Base-by-base conservation (phyloP, 2,888 invertebrate genomes). In the Cosmia pyralina region DNA sequence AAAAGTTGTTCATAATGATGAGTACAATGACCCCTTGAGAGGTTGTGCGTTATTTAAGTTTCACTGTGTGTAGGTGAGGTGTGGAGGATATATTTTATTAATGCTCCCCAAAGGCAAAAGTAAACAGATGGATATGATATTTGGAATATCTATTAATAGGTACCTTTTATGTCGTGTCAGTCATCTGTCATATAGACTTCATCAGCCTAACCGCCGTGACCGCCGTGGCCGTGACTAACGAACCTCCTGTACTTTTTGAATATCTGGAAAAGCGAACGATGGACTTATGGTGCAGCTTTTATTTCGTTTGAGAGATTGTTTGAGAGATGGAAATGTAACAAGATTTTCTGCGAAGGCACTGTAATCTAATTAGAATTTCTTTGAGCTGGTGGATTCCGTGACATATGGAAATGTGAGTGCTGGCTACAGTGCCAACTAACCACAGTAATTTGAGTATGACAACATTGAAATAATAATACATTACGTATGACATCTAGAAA, bases 401-500 rank as follows among this genome's bases (percentile, higher is more conserved):
- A 64, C 15, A 34, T 46, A 52, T 38, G 22, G 22, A 38, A 55
- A 53, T 50, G 28, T 38, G 41, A 41, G 58, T 60, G 55, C 28
- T 52, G 17, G 15, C n/a, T n/a, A 34, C 22, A n/a, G n/a, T 69
- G 48, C 53, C 50, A 75, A 75, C 22, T 62, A 22, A 58, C 44
- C 41, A 22, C 17, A 50, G 75, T 58, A 38, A 79, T 79, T 48
- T 38, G 34, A 64, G 59, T 41, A 55, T 52, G 44, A 66, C 41
- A 57, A 60, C 15, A 65, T 28, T 57, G 22, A 41, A 65, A 65
- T 62, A 66, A 38, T 19, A 69, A 59, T 48, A 72, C 55, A 66
- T 46, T 46, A 44, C 19, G 34, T 50, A 65, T 34, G 11, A 53
- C 53, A 50, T 64, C 13, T 52, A n/a, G n/a, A 19, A 67, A 64